Conservation (phyloP, 2,113 vertebrate species). For the Cyphomyrus discorhynchus region DNA sequence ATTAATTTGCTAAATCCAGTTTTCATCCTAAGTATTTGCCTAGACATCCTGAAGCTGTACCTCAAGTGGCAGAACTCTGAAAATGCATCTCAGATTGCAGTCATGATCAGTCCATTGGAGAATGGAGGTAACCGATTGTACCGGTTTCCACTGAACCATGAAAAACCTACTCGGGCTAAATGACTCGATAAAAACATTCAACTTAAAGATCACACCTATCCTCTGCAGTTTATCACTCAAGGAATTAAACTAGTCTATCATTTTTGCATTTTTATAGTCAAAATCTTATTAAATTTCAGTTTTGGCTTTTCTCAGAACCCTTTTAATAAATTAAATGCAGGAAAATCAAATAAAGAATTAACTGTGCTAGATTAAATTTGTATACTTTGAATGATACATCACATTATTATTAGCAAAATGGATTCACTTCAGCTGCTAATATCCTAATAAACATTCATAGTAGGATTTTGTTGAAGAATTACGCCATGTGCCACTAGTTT, state of each 20-base stretch:
- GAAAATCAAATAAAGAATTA: background rate
- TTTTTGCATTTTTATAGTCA: background rate
- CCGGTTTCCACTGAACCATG: background rate
- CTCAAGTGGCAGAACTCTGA: background rate
- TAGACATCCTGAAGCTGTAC: background rate
- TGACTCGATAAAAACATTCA: background rate
- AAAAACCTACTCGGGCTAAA: background rate
- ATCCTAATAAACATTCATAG: background rate
- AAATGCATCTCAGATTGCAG: background rate
- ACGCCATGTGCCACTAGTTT: constrained; percentile 25
- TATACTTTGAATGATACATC: background rate
- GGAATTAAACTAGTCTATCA: background rate
- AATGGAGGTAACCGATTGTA: background rate
- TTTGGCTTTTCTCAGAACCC: background rate
- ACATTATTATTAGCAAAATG: background rate
- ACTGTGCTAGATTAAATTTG: background rate
- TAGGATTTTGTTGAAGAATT: constrained; percentile 27
- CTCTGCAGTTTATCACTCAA: background rate
- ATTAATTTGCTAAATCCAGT: background rate
- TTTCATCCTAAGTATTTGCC: background rate
- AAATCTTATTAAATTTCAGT: background rate
- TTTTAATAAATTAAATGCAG: background rate
- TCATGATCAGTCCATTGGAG: background rate
- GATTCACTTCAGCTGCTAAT: background rate
- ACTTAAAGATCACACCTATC: background rate